Evolutionary conservation across 2,888 invertebrate genomes (phyloP), one percentile per base, ranked within the genome.

Genomic region (Phortica okadai): DNA sequence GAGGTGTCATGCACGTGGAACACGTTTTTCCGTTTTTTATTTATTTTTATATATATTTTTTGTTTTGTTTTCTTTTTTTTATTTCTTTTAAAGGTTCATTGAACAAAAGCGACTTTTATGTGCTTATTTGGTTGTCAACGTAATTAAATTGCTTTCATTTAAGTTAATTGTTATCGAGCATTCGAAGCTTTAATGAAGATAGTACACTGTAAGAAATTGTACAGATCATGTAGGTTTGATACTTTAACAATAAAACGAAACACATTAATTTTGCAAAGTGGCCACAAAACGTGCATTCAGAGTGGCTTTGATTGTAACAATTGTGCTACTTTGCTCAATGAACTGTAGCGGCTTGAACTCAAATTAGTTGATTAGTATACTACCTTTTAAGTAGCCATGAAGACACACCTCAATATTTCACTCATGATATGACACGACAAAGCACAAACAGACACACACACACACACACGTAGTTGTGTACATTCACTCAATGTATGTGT

Each of bases 381-480:
- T 75, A 83, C 67, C 74, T 79, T 74, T 72, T 58, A 67, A 67
- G 74, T 69, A 62, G 33, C 11, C 14, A n/a, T 21, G 25, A 11
- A 62, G 76, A 77, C 77, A 83, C 84, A 81, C 83, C 83, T 84
- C 82, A 82, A 85, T 80, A 80, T 80, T 82, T 84, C 79, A 83
- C 79, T 85, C 81, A 78, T 86, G 83, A 85, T 77, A 81, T 80
- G 79, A 81, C 79, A 83, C 78, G 74, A 64, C 4, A 5, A 41
- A n/a, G 16, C 21, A 70, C 70, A 54, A n/a, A 6, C 58, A 56
- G 41, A 54, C 62, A 58, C 62, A 64, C 44, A 58, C 50, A 4
- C 11, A 73, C 41, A 14, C 75, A 45, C 44, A 41, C 69, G 62
- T 74, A 74, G 21, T 21, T 6, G 6, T 16, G 8, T 62, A 25